Evolutionary conservation across 2,113 vertebrate species (phyloP), one percentile per base, ranked within the genome.

Genomic region (Sminthopsis crassicaudata): DNA sequence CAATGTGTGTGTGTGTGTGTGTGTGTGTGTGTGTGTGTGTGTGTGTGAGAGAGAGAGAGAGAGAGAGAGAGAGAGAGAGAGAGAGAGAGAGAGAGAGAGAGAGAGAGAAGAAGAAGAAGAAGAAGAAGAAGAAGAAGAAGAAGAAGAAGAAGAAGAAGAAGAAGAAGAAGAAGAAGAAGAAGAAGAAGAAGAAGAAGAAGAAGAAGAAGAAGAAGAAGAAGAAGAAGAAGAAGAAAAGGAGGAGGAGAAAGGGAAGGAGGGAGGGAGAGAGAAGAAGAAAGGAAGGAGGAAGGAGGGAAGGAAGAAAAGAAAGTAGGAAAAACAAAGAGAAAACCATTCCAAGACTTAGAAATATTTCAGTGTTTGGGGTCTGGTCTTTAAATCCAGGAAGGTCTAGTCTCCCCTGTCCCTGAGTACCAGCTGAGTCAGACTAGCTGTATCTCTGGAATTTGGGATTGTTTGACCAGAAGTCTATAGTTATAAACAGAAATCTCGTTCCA

Each of bases 371-470:
- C 95, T 98, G 95, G 93, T 96, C 96, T 96, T 95, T 95, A 96
- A 97, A 88, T 91, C 89, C 92, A 97, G 93, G 95, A 95, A 12
- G 94, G 92, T 94, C 92, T 42, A 46, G 53, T 60, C 90, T 96
- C 67, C 95, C 54, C 52, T 95, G 27, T 12, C 53, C n/a, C 42
- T 94, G 22, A 91, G 50, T 97, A 55, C 89, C 95, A 91, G 46
- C 91, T 96, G 95, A 97, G 93, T 95, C 96, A 96, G 92, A 94
- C 26, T 53, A 94, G 92, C 94, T 97, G n/a, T 91, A 97, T 96
- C 96, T 98, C 90, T 97, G 97, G 97, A 98, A 97, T 97, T 96
- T 96, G 95, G 94, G 76, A 95, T 96, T 95, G 95, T 96, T 97
- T 95, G 95, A 95, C 93, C 96, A 97, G 97, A 94, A 96, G 96